Evolutionary conservation across 1,140 invertebrate species (phyloP).

Genomic region (Cepaea nemoralis): DNA sequence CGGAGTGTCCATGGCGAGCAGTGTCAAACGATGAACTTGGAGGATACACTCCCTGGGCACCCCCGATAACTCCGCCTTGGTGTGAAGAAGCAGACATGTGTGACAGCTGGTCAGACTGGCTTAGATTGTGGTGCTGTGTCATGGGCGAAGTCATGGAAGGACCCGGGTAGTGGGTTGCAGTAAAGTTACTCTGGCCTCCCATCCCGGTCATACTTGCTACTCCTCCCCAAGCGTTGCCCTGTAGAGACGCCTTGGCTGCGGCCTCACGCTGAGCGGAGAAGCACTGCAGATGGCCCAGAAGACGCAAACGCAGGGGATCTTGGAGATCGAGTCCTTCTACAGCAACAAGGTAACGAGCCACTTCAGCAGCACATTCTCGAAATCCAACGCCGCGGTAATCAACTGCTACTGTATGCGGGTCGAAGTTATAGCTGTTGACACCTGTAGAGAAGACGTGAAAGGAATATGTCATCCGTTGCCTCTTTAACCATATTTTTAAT

Average conservation of each 20-base stretch:
- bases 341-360: constrained; percentile 89
- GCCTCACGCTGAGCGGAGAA: constrained; percentile 80
- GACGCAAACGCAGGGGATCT: constrained; percentile 88
- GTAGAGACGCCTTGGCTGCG: constrained; percentile 63
- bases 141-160: constrained; percentile 52
- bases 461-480: too few relatives aligned
- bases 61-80: constrained; percentile 48
- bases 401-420: constrained; percentile 82
- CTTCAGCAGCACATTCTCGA: constrained; percentile 94
- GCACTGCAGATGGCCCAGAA: constrained; percentile 88
- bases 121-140: constrained; percentile 46
- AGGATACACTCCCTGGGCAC: constrained; percentile 38
- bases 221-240: constrained; percentile 52
- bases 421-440: constrained; percentile 67
- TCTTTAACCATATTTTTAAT: too few relatives aligned
- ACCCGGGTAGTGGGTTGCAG: constrained; percentile 55
- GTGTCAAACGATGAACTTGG: constrained; percentile 35
- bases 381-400: constrained; percentile 97
- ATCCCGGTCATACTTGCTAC: constrained; percentile 22
- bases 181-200: neutral
- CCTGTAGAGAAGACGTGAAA: constrained; percentile 50
- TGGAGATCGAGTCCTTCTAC: constrained; percentile 96
- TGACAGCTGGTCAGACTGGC: constrained; percentile 52
- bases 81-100: constrained; percentile 30
- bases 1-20: constrained; percentile 36